Conservation (phyloP, 2,113 vertebrate species). For the Tachysurus fulvidraco region DNA sequence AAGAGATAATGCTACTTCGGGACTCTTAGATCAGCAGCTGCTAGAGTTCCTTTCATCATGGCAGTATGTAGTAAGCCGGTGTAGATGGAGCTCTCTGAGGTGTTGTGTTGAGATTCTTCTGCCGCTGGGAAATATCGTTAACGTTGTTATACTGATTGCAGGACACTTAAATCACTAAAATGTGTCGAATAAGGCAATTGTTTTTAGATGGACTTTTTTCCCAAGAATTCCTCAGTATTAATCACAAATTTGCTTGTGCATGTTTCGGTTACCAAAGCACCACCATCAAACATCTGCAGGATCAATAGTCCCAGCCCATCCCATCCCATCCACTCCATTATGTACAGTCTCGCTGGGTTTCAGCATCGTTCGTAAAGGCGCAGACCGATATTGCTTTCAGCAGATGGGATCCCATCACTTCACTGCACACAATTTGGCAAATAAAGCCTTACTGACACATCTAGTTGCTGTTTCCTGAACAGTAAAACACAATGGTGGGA, state of each 20-base stretch:
- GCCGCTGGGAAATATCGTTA: background rate
- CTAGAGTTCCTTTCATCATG: slow-evolving; percentile 23
- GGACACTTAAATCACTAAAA: background rate
- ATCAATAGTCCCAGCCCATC: slow-evolving; percentile 4
- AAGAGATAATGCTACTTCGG: background rate
- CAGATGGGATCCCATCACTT: slow-evolving; percentile 24
- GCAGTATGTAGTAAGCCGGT: background rate
- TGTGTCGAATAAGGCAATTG: background rate
- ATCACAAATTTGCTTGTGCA: background rate
- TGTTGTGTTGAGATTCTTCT: background rate
- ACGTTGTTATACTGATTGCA: background rate
- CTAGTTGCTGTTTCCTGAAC: background rate
- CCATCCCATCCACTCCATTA: slow-evolving; percentile 13
- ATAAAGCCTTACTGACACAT: too few species aligned
- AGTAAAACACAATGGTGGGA: background rate
- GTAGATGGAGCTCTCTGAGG: slow-evolving; percentile 1
- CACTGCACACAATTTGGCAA: background rate
- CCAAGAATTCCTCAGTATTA: background rate
- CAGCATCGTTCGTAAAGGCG: slow-evolving; percentile 1
- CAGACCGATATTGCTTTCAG: slow-evolving; percentile 3
- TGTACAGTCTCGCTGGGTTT: background rate
- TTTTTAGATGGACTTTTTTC: background rate
- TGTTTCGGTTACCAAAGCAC: background rate
- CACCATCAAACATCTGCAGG: background rate
- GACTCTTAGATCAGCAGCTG: background rate